A percentile compares a stretch with the other conserved stretches of the same genome.
Conservation (phyloP, 2,797 vertebrate species). For the Chromobotia macracanthus region DNA sequence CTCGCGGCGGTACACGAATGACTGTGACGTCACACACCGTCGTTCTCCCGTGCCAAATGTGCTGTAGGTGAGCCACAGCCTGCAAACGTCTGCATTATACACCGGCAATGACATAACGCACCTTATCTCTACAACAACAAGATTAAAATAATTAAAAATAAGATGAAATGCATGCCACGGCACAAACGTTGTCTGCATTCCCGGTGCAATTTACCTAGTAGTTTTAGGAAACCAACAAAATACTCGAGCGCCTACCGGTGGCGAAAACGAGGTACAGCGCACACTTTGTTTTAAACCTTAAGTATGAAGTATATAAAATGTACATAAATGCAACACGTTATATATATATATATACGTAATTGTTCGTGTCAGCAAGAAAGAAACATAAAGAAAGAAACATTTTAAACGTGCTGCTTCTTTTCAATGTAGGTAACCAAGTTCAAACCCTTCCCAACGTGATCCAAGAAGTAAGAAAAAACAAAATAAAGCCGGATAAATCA, state of each 20-base stretch:
- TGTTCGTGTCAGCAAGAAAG: not conserved
- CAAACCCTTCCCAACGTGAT: not conserved
- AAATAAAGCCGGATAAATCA: not conserved
- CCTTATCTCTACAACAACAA: not conserved
- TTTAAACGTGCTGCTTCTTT: too few species aligned
- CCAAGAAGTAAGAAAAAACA: not conserved
- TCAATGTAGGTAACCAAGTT: not conserved
- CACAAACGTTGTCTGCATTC: not conserved
- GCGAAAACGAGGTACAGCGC: constrained; percentile 12
- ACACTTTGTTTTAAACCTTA: constrained; percentile 25
- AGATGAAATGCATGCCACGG: not conserved
- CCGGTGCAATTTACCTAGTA: not conserved
- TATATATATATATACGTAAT: too few species aligned
- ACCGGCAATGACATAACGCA: constrained; percentile 2
- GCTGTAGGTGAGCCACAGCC: constrained; percentile 10
- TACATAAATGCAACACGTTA: not conserved
- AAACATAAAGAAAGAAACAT: not conserved
- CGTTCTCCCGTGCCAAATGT: constrained; percentile 35
- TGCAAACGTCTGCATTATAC: constrained; percentile 23
- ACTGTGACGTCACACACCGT: constrained; percentile 36
- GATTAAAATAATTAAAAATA: not conserved
- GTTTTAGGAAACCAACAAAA: constrained; percentile 47
- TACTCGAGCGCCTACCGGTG: constrained; percentile 72
- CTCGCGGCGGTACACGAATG: constrained; percentile 21
- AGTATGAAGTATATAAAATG: not conserved